Percentiles rank a stretch among this genome's conserved stretches.
Conservation (phyloP, 2,113 vertebrate species). For the Tyto alba region DNA sequence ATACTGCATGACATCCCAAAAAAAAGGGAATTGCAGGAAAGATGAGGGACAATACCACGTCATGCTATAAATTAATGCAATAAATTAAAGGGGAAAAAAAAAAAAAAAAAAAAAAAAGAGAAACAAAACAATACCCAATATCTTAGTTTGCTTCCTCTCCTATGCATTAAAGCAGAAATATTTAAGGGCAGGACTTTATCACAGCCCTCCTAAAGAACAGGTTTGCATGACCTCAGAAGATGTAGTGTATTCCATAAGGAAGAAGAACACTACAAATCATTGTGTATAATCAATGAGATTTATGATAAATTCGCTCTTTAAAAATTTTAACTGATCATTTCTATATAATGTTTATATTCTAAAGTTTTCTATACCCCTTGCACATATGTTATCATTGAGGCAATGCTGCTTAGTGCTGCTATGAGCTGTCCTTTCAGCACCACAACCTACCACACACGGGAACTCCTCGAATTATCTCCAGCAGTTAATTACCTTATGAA, state of each 20-base stretch:
- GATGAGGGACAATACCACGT: neutral
- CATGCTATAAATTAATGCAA: neutral
- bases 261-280: neutral
- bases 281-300: neutral
- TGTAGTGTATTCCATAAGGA: neutral
- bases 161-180: neutral
- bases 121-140: neutral
- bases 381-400: fast-evolving
- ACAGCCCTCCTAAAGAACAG: neutral
- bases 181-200: neutral
- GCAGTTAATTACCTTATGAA: neutral
- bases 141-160: neutral
- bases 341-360: neutral
- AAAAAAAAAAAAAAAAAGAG: fast-evolving
- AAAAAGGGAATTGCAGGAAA: neutral
- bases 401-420: fast-evolving
- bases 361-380: neutral
- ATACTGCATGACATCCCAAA: neutral
- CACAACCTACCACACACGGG: fast-evolving
- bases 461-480: neutral
- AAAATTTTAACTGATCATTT: neutral
- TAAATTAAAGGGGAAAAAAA: neutral
- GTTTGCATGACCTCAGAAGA: neutral
- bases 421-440: slow-evolving; percentile 48
- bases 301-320: neutral